A percentile compares a stretch with the other conserved stretches of the same genome.
phyloP scores from a whole-genome alignment of 2,797 vertebrate species.

The Synanceia verrucosa region DNA sequence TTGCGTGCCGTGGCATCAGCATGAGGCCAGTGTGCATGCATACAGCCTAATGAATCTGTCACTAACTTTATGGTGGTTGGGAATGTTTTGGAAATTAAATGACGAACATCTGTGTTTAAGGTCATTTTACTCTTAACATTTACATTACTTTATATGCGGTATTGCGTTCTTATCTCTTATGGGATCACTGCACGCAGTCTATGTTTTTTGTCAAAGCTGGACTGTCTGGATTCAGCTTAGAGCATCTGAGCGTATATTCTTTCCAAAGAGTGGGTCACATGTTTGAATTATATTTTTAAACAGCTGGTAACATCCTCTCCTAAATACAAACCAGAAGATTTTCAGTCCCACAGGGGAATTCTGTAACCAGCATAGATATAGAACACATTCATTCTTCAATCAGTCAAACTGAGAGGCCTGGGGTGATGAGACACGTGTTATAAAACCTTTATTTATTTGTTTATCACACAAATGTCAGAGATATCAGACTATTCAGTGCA shows the following conservation, averaged over 20 bases:
- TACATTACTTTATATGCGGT: neutral
- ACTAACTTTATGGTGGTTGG: slow-evolving; percentile 39
- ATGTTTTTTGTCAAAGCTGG: neutral
- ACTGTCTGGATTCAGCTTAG: neutral
- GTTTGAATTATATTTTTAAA: neutral
- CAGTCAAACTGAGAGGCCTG: neutral
- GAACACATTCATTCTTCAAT: neutral
- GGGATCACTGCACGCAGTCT: too few relatives aligned
- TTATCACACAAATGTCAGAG: too few relatives aligned
- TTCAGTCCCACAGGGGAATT: neutral
- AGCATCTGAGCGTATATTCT: neutral
- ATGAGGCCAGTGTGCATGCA: slow-evolving; percentile 49
- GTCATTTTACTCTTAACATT: neutral
- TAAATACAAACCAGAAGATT: neutral
- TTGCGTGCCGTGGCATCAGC: slow-evolving; percentile 59
- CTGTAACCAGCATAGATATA: neutral
- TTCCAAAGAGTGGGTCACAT: neutral
- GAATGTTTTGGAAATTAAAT: slow-evolving; percentile 42
- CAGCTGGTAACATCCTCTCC: neutral
- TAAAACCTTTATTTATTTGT: neutral
- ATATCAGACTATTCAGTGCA: too few relatives aligned
- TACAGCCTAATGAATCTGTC: slow-evolving; percentile 62
- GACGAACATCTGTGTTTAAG: neutral
- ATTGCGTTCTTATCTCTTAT: too few relatives aligned
- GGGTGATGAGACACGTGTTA: neutral